A percentile compares a stretch with the other conserved stretches of the same genome.
phyloP scores from a whole-genome alignment of 2,113 vertebrate genomes.

The Anguilla japonica region DNA sequence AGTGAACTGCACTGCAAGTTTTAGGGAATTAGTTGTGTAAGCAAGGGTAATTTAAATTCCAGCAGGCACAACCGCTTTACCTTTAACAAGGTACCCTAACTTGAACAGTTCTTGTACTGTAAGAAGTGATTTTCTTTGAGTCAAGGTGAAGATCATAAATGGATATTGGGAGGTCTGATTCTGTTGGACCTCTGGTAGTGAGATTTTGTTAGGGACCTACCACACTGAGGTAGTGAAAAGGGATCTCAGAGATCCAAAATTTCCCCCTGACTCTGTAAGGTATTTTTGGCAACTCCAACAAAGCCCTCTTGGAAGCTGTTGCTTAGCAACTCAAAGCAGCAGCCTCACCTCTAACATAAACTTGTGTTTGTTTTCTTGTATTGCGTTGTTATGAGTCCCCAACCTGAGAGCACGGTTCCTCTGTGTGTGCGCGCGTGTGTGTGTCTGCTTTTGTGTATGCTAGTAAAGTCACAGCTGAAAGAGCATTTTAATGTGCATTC shows the following conservation, averaged over 20 bases:
- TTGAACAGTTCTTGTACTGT: not conserved
- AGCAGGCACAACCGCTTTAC: no score
- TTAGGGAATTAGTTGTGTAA: not conserved
- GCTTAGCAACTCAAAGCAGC: not conserved
- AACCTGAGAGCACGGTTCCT: not conserved
- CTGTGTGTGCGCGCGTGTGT: not conserved
- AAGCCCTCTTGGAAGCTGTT: constrained; percentile 15
- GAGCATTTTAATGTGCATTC: not conserved
- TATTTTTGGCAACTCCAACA: constrained; percentile 3
- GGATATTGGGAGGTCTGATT: not conserved
- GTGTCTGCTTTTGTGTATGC: not conserved
- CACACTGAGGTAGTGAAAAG: not conserved
- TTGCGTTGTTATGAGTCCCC: constrained; percentile 2
- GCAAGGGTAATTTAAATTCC: no score
- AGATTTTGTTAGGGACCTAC: not conserved
- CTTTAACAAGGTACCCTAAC: no score
- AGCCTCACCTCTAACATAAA: constrained; percentile 3
- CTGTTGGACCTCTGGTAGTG: not conserved
- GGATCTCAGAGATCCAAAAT: not conserved
- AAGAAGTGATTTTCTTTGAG: not conserved
- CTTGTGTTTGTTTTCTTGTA: not conserved
- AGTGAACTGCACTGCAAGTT: not conserved
- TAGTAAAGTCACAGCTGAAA: not conserved
- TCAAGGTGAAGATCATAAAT: not conserved
- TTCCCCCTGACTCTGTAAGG: constrained; percentile 6